These are phyloP conservation scores for Drosophila pallidifrons DNA, from an alignment of 1,140 invertebrate genomes.

Conservation along the genomic window DNA sequence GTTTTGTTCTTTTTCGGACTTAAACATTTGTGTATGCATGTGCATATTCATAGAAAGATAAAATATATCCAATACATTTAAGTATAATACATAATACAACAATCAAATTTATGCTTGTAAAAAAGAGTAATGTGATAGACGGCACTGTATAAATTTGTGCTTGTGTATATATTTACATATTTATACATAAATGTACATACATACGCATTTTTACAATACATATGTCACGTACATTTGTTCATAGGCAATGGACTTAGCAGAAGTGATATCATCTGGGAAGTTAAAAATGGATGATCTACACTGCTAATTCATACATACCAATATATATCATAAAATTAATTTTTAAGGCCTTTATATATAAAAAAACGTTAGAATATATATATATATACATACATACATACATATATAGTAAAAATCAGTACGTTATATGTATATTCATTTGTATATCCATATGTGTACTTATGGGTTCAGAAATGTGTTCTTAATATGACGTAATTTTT, in stretches of 20 bases:
- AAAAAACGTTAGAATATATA: too few relatives aligned
- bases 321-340: too few relatives aligned
- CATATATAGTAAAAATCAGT: neutral
- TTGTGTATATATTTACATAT: too few relatives aligned
- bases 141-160: too few relatives aligned
- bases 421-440: neutral
- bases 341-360: too few relatives aligned
- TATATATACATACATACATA: too few relatives aligned
- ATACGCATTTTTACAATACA: neutral
- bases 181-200: conserved; percentile 1
- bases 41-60: neutral
- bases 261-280: conserved; percentile 32
- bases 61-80: too few relatives aligned
- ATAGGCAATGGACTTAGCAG: neutral
- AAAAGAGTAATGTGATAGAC: too few relatives aligned
- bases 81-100: too few relatives aligned
- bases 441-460: conserved; percentile 1
- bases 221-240: neutral
- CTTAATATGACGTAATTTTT: conserved; percentile 41
- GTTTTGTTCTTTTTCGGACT: neutral
- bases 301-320: too few relatives aligned
- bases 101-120: too few relatives aligned
- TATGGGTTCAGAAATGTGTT: conserved; percentile 2
- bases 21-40: neutral
- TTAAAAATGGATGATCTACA: too few relatives aligned